Percentiles rank a stretch among this genome's conserved stretches.
These are phyloP conservation scores for Lanistes nyassanus DNA, from an alignment of 1,140 invertebrate species.

Conservation along the genomic window DNA sequence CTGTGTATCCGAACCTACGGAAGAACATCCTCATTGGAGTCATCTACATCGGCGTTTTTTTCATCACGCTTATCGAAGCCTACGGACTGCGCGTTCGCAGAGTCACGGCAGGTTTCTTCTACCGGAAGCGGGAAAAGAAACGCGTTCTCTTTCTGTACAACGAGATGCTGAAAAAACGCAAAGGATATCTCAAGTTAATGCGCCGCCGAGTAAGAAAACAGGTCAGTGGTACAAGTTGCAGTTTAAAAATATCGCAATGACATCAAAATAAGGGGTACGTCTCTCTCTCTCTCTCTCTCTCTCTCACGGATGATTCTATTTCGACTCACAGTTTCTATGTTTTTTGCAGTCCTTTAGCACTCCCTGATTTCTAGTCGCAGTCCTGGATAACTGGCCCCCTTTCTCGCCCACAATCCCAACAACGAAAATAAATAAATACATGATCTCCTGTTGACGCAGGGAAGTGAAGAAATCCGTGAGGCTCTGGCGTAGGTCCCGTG, in stretches of 20 bases:
- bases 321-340: neutral
- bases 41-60: conserved; percentile 34
- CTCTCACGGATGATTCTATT: neutral
- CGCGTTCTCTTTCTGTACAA: conserved; percentile 59
- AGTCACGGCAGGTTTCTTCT: conserved; percentile 42
- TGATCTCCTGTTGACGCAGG: no score
- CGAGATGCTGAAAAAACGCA: conserved; percentile 54
- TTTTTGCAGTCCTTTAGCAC: neutral
- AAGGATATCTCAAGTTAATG: conserved; percentile 43
- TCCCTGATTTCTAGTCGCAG: no score
- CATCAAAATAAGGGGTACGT: conserved; percentile 1
- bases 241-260: neutral
- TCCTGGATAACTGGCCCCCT: no score
- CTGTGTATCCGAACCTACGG: neutral
- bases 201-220: conserved; percentile 42
- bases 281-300: neutral
- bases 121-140: conserved; percentile 54
- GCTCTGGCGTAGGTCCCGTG: no score
- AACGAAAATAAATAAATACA: no score
- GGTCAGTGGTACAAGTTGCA: neutral
- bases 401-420: no score
- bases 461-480: no score
- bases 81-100: conserved; percentile 51
- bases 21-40: conserved; percentile 31
- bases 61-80: conserved; percentile 45